phyloP scores from a whole-genome alignment of 2,113 vertebrate genomes.

The Chelonoidis abingdonii region DNA sequence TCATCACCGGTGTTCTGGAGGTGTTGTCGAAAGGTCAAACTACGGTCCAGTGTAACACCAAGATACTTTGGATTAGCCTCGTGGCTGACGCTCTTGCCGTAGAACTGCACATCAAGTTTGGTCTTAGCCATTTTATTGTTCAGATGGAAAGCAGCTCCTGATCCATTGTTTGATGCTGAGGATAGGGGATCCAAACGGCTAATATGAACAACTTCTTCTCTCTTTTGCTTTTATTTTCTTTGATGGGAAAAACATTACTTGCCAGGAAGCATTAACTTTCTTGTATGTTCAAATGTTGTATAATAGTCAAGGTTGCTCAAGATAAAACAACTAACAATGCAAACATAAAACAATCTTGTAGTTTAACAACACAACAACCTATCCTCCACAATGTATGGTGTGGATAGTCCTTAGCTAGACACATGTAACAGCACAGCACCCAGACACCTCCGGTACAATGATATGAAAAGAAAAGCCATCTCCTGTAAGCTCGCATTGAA shows the following conservation, averaged over 20 bases:
- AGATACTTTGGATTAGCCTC: too few relatives aligned
- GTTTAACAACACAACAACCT: too few relatives aligned
- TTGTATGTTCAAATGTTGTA: background rate
- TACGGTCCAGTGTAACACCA: too few relatives aligned
- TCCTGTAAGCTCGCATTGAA: slow-evolving; percentile 5
- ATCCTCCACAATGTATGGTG: too few relatives aligned
- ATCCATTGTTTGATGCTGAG: background rate
- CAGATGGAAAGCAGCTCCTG: too few relatives aligned
- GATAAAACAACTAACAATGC: background rate
- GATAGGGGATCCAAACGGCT: background rate
- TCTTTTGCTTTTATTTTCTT: background rate
- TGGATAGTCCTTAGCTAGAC: background rate
- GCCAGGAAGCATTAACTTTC: background rate
- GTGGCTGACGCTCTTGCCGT: too few relatives aligned
- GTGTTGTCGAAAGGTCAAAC: too few relatives aligned
- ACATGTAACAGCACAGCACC: background rate
- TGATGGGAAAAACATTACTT: background rate
- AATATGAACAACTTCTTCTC: background rate
- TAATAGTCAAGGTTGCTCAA: background rate
- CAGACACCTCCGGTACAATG: background rate
- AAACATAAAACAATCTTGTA: background rate
- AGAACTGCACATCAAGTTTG: too few relatives aligned
- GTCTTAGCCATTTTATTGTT: too few relatives aligned
- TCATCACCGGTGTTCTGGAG: too few relatives aligned
- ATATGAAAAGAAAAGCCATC: background rate